These are phyloP conservation scores for Scaptomyza polygonia DNA, from an alignment of 2,888 invertebrate genomes.

Conservation along the genomic window DNA sequence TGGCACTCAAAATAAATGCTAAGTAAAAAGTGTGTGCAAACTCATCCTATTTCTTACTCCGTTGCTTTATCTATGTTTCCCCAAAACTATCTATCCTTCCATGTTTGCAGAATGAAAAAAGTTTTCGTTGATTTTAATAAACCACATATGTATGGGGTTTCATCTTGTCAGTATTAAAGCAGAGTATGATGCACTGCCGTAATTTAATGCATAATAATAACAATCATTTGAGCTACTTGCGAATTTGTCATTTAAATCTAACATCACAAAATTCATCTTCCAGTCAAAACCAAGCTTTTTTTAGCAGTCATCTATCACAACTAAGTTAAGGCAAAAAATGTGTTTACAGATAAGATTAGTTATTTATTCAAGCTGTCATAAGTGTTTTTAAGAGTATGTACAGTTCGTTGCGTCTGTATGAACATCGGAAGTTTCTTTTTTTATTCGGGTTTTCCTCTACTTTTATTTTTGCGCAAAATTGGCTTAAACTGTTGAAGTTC, in stretches of 20 bases:
- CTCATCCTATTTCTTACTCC: neutral
- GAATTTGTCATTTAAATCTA: neutral
- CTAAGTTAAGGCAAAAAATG: neutral
- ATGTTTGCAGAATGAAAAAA: conserved; percentile 14
- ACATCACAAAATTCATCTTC: no score
- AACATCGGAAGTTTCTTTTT: neutral
- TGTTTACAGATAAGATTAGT: neutral
- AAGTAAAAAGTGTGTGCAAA: conserved; percentile 31
- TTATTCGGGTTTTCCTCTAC: neutral
- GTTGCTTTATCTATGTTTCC: neutral
- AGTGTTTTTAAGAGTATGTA: conserved; percentile 11
- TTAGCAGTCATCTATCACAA: neutral
- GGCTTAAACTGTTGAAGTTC: conserved; percentile 65
- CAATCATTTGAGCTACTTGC: neutral
- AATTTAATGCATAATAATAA: no score
- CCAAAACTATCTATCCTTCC: neutral
- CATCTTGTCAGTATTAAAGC: neutral
- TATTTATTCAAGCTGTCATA: neutral
- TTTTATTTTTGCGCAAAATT: conserved; percentile 41
- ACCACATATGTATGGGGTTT: conserved; percentile 1
- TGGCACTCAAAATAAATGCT: conserved; percentile 48
- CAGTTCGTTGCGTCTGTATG: conserved; percentile 5
- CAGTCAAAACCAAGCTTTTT: neutral
- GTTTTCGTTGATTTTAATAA: conserved; percentile 21
- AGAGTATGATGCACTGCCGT: neutral